These are phyloP conservation scores for Argyresthia goedartella DNA, from an alignment of 2,888 invertebrate genomes.

Conservation along the genomic window DNA sequence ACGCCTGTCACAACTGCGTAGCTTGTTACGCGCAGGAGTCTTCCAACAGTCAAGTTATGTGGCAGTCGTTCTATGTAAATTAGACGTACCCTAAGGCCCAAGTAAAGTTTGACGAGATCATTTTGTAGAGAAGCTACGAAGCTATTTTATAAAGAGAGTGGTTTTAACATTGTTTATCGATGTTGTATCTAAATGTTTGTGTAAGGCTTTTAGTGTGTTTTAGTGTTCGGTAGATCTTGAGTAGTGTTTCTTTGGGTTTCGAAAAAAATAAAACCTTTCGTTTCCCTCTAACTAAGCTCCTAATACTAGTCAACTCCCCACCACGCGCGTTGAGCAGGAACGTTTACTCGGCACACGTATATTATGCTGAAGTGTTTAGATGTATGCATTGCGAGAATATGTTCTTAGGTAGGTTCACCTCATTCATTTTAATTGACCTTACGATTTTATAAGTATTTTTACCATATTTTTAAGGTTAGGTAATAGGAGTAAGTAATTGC, in stretches of 20 bases:
- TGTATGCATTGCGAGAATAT: constrained; percentile 41
- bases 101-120: constrained; percentile 36
- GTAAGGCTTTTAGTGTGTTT: neutral
- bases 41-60: too few relatives aligned
- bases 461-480: too few relatives aligned
- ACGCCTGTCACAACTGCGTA: constrained; percentile 64
- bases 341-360: constrained; percentile 28
- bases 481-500: too few relatives aligned
- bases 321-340: constrained; percentile 17
- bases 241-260: neutral
- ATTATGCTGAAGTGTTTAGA: constrained; percentile 60
- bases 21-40: constrained; percentile 45
- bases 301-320: constrained; percentile 21
- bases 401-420: too few relatives aligned
- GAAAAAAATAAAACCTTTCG: constrained; percentile 11
- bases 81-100: constrained; percentile 46
- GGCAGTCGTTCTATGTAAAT: too few relatives aligned
- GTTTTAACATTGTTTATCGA: neutral
- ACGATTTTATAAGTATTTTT: too few relatives aligned
- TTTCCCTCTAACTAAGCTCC: constrained; percentile 23
- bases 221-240: neutral
- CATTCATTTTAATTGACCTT: too few relatives aligned
- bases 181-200: neutral
- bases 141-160: neutral
- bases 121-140: constrained; percentile 36